Percentiles rank a stretch among this genome's conserved stretches.
phyloP scores from a whole-genome alignment of 2,113 vertebrate genomes.

The Oostethus manadensis region DNA sequence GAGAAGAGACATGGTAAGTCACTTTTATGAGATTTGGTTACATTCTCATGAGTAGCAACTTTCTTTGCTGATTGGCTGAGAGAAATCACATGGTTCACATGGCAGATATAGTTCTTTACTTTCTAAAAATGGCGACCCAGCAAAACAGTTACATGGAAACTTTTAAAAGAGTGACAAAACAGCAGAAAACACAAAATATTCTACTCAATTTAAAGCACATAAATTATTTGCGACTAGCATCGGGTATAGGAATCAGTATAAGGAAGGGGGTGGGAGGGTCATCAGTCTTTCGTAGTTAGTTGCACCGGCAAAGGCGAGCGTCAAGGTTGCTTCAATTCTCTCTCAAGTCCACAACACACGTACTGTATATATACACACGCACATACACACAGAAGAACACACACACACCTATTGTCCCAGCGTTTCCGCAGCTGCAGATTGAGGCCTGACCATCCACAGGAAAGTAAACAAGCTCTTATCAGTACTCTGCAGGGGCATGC shows the following conservation, averaged over 20 bases:
- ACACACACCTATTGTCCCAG: slow-evolving; percentile 79
- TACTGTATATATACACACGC: slow-evolving; percentile 9
- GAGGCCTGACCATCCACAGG: slow-evolving; percentile 82
- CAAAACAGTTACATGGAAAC: too few relatives aligned
- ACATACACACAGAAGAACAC: slow-evolving; percentile 32
- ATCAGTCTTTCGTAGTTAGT: slow-evolving; percentile 23
- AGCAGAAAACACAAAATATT: neutral
- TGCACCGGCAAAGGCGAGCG: slow-evolving; percentile 44
- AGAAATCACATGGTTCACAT: too few relatives aligned
- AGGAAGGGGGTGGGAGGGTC: slow-evolving; percentile 20
- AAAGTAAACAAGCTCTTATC: slow-evolving; percentile 92
- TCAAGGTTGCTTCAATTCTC: slow-evolving; percentile 50
- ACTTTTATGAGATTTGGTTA: too few relatives aligned
- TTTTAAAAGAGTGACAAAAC: too few relatives aligned
- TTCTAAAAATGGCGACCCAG: too few relatives aligned
- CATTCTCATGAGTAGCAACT: too few relatives aligned
- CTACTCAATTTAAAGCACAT: slow-evolving; percentile 8
- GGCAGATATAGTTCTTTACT: too few relatives aligned
- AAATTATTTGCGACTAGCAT: slow-evolving; percentile 63
- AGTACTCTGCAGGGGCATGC: slow-evolving; percentile 73
- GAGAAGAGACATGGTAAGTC: too few relatives aligned
- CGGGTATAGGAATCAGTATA: slow-evolving; percentile 40
- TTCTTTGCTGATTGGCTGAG: too few relatives aligned
- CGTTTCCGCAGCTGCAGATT: slow-evolving; percentile 73
- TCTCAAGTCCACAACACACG: slow-evolving; percentile 24